A percentile compares a stretch with the other conserved stretches of the same genome.
These are phyloP conservation scores for Axea sp. DNA, from an alignment of 2,888 invertebrate species.

Conservation along the genomic window DNA sequence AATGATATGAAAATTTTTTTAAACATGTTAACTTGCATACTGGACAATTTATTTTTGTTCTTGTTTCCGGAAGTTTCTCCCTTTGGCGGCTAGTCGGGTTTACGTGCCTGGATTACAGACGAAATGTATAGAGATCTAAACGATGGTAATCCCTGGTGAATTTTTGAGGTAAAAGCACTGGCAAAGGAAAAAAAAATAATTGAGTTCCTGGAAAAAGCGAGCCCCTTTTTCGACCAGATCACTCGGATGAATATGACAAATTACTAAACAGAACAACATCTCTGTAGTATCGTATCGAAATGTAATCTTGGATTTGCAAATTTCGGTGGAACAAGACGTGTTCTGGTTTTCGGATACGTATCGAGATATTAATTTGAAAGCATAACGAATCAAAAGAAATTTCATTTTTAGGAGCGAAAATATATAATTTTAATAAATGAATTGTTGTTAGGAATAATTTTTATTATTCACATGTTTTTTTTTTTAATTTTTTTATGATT, in stretches of 20 bases:
- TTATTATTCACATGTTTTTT: too few species aligned
- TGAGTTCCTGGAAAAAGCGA: constrained; percentile 37
- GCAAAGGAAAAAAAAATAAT: constrained; percentile 48
- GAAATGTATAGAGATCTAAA: constrained; percentile 44
- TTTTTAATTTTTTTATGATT: too few species aligned
- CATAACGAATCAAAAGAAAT: constrained; percentile 1
- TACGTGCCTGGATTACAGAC: constrained; percentile 56
- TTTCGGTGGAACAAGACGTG: constrained; percentile 27
- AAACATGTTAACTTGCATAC: constrained; percentile 33
- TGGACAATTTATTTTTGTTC: constrained; percentile 47
- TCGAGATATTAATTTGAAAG: constrained; percentile 15
- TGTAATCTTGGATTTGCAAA: constrained; percentile 45
- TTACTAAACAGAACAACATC: constrained; percentile 32
- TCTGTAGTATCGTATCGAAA: constrained; percentile 26
- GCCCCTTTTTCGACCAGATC: constrained; percentile 36
- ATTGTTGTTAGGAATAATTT: too few species aligned
- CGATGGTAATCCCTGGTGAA: constrained; percentile 58
- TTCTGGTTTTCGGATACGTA: constrained; percentile 3
- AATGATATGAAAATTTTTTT: constrained; percentile 17
- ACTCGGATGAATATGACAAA: constrained; percentile 52
- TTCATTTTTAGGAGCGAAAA: too few species aligned
- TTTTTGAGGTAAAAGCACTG: constrained; percentile 50
- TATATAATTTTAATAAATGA: too few species aligned
- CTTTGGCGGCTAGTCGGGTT: constrained; percentile 42
- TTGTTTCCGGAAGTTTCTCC: constrained; percentile 41